Evolutionary conservation across 2,113 vertebrate species (phyloP).

Genomic region (Heloderma charlesbogerti): DNA sequence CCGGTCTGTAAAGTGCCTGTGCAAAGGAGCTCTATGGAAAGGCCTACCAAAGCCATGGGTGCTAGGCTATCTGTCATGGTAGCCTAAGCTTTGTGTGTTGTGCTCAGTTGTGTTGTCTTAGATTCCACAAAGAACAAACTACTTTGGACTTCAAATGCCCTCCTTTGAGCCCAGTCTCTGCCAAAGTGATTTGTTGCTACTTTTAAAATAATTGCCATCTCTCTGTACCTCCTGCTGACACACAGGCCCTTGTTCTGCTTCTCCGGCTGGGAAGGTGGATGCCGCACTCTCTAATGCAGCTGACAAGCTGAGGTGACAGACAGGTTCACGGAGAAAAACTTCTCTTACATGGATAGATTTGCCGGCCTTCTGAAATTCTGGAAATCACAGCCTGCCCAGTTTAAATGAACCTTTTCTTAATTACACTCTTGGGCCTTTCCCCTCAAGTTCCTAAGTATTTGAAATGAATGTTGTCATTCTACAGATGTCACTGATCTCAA

Average conservation of each 20-base stretch:
- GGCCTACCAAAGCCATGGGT: background rate
- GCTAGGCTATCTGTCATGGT: background rate
- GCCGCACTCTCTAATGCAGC: background rate
- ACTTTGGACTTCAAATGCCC: background rate
- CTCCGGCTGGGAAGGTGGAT: background rate
- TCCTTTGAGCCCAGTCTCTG: background rate
- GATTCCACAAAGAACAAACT: background rate
- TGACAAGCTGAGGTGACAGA: background rate
- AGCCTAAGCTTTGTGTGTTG: background rate
- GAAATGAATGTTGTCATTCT: background rate
- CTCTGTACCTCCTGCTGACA: background rate
- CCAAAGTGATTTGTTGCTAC: background rate
- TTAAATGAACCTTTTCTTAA: background rate
- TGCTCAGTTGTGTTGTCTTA: background rate
- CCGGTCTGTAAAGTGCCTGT: background rate
- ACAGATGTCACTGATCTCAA: background rate
- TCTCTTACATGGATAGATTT: too few relatives aligned
- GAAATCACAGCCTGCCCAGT: background rate
- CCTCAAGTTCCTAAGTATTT: background rate
- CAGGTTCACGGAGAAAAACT: background rate
- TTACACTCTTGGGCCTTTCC: background rate
- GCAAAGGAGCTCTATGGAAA: background rate
- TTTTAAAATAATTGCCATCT: background rate
- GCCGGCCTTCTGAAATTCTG: background rate
- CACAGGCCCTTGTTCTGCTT: background rate